phyloP scores from a whole-genome alignment of 2,113 vertebrate genomes.

The Pogona vitticeps region DNA sequence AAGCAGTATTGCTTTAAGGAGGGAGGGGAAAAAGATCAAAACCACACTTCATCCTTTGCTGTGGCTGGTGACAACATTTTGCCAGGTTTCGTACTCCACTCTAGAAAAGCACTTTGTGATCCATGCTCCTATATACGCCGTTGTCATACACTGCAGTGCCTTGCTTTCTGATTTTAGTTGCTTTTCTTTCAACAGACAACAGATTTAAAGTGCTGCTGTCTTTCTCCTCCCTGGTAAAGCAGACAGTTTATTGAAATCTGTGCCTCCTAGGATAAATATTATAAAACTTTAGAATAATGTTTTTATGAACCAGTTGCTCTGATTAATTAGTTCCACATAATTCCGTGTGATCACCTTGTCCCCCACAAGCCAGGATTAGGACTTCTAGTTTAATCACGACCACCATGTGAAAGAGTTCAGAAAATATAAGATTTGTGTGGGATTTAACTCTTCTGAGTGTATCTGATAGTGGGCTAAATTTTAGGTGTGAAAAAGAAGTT shows the following conservation, averaged over 20 bases:
- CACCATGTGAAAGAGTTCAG: neutral
- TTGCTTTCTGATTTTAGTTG: neutral
- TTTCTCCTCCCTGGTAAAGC: neutral
- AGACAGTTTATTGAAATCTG: slow-evolving; percentile 22
- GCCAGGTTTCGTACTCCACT: slow-evolving; percentile 1
- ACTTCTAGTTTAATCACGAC: too few species aligned
- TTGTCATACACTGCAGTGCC: too few species aligned
- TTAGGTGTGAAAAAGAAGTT: neutral
- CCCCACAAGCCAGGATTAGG: neutral
- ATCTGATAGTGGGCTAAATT: neutral
- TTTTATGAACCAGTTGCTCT: neutral
- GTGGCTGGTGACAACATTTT: neutral
- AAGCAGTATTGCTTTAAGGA: neutral
- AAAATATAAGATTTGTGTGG: too few species aligned
- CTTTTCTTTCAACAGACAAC: slow-evolving; percentile 3
- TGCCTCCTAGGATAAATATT: slow-evolving; percentile 16
- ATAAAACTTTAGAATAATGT: neutral
- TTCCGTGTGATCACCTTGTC: too few species aligned
- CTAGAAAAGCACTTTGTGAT: neutral
- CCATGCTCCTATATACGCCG: neutral
- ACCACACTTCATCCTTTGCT: neutral
- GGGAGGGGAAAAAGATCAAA: neutral
- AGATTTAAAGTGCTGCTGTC: neutral
- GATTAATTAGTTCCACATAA: neutral
- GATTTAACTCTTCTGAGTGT: neutral